Evolutionary conservation across 2,113 vertebrate species (phyloP).

Genomic region (Nyctereutes procyonoides): DNA sequence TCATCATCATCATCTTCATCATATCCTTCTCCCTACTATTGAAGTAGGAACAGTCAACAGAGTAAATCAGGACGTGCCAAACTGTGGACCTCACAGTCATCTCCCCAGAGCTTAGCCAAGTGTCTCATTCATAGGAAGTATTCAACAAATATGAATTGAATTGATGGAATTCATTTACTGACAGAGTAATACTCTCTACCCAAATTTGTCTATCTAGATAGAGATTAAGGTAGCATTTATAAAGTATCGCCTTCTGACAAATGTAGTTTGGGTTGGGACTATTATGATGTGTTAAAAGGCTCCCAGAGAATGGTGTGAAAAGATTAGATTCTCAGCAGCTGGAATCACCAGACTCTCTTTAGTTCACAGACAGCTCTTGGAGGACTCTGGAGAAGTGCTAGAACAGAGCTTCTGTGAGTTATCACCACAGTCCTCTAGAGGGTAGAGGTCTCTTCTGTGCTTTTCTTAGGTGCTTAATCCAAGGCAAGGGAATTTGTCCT

Average conservation of each 20-base stretch:
- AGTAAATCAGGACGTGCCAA: not conserved
- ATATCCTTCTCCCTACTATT: not conserved
- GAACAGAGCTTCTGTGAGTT: not conserved
- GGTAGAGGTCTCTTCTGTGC: not conserved
- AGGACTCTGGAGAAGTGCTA: not conserved
- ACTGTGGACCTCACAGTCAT: not conserved
- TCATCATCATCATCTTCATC: not conserved
- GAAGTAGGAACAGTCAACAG: not conserved
- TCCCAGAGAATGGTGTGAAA: not conserved
- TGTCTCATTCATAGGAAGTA: conserved; percentile 3
- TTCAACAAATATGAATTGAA: conserved; percentile 7
- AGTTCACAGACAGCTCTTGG: not conserved
- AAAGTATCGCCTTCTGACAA: not conserved
- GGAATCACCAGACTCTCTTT: not conserved
- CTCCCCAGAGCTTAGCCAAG: not conserved
- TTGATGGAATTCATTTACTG: not conserved
- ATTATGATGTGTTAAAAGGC: not conserved
- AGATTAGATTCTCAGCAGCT: not conserved
- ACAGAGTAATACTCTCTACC: not conserved
- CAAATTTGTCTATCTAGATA: not conserved
- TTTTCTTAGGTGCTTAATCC: not conserved
- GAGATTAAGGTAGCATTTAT: not conserved
- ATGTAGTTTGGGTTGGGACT: not conserved
- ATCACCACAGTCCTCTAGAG: not conserved
- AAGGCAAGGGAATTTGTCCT: not conserved